These are phyloP conservation scores for Parauchenoglanis punctatus DNA, from an alignment of 2,797 vertebrate species.

Conservation along the genomic window DNA sequence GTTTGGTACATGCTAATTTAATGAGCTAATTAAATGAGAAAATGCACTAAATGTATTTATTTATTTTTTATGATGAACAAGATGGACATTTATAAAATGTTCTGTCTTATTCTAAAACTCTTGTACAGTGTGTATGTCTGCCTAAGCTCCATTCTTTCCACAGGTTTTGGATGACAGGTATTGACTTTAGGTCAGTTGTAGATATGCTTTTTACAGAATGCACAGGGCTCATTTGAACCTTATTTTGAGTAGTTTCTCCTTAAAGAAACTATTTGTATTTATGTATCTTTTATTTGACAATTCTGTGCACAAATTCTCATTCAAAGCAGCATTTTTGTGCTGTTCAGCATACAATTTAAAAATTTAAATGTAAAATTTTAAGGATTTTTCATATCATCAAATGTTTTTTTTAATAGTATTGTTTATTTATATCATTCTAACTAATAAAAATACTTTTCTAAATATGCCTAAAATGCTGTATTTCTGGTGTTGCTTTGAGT, in stretches of 20 bases:
- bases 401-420: conserved; percentile 58
- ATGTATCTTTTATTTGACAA: conserved; percentile 75
- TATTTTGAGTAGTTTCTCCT: conserved; percentile 57
- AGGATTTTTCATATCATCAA: conserved; percentile 60
- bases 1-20: conserved; percentile 82
- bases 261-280: conserved; percentile 70
- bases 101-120: conserved; percentile 68
- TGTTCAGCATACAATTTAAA: conserved; percentile 61
- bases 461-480: conserved; percentile 25
- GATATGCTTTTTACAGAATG: conserved; percentile 72
- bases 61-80: conserved; percentile 77
- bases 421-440: conserved; percentile 70
- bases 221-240: conserved; percentile 73
- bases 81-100: conserved; percentile 73
- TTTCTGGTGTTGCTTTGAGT: conserved; percentile 6
- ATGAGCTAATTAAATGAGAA: conserved; percentile 74
- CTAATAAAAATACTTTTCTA: conserved; percentile 67
- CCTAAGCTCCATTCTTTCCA: conserved; percentile 67
- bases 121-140: conserved; percentile 68
- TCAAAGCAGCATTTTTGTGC: conserved; percentile 70
- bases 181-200: conserved; percentile 69
- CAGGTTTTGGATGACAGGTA: conserved; percentile 55
- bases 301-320: conserved; percentile 78
- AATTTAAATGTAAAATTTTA: conserved; percentile 65
- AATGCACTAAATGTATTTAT: conserved; percentile 85